Percentiles rank a stretch among this genome's conserved stretches.
These are phyloP conservation scores for Pristionchus entomophagus DNA, from an alignment of 2,888 invertebrate genomes.

Conservation along the genomic window DNA sequence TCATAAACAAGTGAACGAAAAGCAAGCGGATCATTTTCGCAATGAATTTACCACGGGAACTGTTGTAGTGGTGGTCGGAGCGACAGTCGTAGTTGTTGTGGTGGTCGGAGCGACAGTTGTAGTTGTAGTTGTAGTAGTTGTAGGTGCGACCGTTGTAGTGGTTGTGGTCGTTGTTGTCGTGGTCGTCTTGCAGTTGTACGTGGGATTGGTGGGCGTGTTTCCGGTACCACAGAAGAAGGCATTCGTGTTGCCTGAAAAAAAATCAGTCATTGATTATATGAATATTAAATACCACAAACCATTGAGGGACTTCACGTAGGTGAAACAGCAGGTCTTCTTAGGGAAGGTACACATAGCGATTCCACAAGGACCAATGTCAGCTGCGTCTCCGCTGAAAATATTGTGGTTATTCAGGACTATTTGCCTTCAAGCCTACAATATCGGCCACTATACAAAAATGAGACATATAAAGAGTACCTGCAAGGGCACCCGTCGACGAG, in stretches of 20 bases:
- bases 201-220: background rate
- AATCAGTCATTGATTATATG: background rate
- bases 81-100: background rate
- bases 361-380: conserved; percentile 22
- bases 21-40: background rate
- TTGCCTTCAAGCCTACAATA: too few species aligned
- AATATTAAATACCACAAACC: background rate
- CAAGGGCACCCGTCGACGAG: conserved; percentile 53
- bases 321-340: conserved; percentile 31
- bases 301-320: conserved; percentile 33
- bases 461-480: conserved; percentile 48
- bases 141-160: too few species aligned
- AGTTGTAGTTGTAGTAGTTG: background rate
- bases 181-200: conserved; percentile 8
- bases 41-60: background rate
- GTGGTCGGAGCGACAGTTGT: background rate
- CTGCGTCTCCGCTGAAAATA: conserved; percentile 17
- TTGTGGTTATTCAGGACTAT: background rate
- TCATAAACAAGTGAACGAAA: too few species aligned
- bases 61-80: background rate
- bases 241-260: background rate
- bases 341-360: conserved; percentile 28
- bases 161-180: background rate
- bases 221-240: conserved; percentile 24
- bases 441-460: background rate